Evolutionary conservation across 2,888 invertebrate genomes (phyloP), one percentile per base, ranked within the genome.

Genomic region (Yponomeuta sedellus): DNA sequence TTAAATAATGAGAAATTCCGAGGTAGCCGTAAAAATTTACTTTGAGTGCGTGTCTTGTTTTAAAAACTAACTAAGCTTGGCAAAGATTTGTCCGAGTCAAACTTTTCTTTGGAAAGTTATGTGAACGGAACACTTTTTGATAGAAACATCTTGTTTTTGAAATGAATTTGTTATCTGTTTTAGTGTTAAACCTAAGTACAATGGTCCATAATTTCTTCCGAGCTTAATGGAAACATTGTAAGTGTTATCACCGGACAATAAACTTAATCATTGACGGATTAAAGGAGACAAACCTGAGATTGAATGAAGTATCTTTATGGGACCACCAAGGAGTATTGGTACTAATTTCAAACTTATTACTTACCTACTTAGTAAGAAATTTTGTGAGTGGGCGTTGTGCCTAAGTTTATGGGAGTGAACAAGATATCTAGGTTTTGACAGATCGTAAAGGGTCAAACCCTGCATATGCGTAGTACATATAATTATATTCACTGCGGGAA

Each of bases 211-310:
- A 76, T 75, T 72, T 77, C 72, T 81, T 77, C 77, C 78, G 75
- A 71, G 67, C 70, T 66, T 82, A 82, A 83, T 82, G 80, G 79
- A 75, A 75, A 74, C 74, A 78, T 4, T 79, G 76, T 76, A 75
- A 77, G 74, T 72, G 76, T 67, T 71, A 72, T 73, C 58, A 69
- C 66, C 44, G 69, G 74, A 83, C 77, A 82, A 82, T 85, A 86
- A 83, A 85, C 77, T 67, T 74, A 16, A 62, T 25, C 59, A 59
- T 59, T 20, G 22, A 34, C 39, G 39, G 28, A 62, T 62, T 62
- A 28, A 62, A 52, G n/a, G 62, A 16, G 62, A 62, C 62, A 62
- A 62, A 62, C 39, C 10, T 19, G 19, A 10, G 12, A 62, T 19
- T n/a, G 19, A 62, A 19, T 40, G 28, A 39, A 62, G 34, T 44